Base-by-base conservation (phyloP, 2,113 vertebrate species). In the Alaudala cheleensis region DNA sequence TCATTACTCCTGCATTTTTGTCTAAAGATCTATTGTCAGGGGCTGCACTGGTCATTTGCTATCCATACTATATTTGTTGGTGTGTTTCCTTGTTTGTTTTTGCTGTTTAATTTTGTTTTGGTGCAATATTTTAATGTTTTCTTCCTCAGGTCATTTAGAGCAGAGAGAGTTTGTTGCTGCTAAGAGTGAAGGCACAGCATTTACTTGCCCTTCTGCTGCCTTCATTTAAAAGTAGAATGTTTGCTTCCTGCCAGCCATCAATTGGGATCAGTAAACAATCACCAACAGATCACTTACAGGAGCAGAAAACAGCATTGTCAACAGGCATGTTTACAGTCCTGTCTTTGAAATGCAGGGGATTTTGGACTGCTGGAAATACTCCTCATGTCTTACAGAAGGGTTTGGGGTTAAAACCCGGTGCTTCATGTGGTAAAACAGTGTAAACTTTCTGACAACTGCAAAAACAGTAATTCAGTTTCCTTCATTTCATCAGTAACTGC, bases 81-180 rank as follows among this genome's bases (percentile, higher is more conserved):
- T 90, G 74, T 92, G 86, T 95, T 88, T 81, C 69, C 34, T 73
- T 86, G 86, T 93, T 95, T 77, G 92, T 66, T 93, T 92, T 94
- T 95, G 65, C 67, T 95, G 40, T 93, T 96, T 78, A 86, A 95
- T 93, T 96, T 96, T 87, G 88, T 92, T 97, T 97, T 92, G 95
- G 98, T 98, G 97, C 98, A 98, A 98, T 98, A 97, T 96, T 96
- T 96, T 74, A 37, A 96, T 93, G 92, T 97, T 74, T 96, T 96
- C 92, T 96, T 96, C 93, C 98, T 98, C 97, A 97, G 98, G 97
- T 95, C 84, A 90, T 72, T 92, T 84, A 94, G 92, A 97, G 96
- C 90, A 93, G 82, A 93, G 70, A 89, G 86, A 95, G 85, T 95
- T 95, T 95, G 87, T 94, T 95, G 95, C 94, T 97, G 96, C 97